These are phyloP conservation scores for Magallana ariakensis DNA, from an alignment of 1,140 invertebrate species.

Conservation along the genomic window DNA sequence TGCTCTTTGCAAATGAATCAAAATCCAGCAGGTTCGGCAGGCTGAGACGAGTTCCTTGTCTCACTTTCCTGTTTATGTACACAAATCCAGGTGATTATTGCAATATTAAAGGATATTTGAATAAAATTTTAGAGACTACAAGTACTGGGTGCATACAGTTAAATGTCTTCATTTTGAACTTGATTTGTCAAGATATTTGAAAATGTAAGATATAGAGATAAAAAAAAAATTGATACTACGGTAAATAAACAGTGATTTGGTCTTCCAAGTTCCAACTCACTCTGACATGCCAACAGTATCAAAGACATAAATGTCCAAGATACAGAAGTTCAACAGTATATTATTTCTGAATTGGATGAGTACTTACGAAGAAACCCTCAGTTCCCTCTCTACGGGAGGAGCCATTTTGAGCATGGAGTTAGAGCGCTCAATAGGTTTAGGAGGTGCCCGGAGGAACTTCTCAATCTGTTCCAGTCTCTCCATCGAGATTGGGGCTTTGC, in stretches of 20 bases:
- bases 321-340: not conserved
- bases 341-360: not conserved
- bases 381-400: conserved; percentile 66
- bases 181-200: no score
- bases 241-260: no score
- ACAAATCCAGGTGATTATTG: not conserved
- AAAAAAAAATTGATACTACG: no score
- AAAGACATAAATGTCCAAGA: no score
- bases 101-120: not conserved
- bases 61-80: conserved; percentile 53
- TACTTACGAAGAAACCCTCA: conserved; percentile 71
- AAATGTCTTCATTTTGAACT: not conserved
- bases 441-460: conserved; percentile 65
- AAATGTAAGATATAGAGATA: no score
- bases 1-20: conserved; percentile 67
- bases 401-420: conserved; percentile 68
- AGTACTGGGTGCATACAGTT: not conserved
- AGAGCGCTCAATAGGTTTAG: conserved; percentile 61
- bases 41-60: conserved; percentile 63
- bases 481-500: conserved; percentile 66
- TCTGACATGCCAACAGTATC: no score
- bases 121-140: not conserved
- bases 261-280: no score
- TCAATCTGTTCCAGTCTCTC: conserved; percentile 74
- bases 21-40: conserved; percentile 72